phyloP scores from a whole-genome alignment of 2,797 vertebrate species.

The Silurus aristotelis region DNA sequence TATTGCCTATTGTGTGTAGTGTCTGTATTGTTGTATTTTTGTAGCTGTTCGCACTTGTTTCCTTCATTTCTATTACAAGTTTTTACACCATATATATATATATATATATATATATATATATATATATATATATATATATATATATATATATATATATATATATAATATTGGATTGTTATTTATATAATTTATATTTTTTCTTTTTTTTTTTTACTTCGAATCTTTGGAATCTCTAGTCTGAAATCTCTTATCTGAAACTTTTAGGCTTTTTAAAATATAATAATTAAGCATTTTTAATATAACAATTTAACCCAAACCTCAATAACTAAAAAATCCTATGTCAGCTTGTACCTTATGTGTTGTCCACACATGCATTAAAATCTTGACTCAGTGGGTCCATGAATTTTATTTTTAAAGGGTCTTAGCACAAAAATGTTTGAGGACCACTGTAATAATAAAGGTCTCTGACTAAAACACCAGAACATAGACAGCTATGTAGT shows the following conservation, averaged over 20 bases:
- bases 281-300: too few species aligned
- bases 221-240: too few species aligned
- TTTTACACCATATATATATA: not conserved
- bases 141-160: too few species aligned
- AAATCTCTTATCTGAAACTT: too few species aligned
- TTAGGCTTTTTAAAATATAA: too few species aligned
- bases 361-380: not conserved
- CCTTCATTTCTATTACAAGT: not conserved
- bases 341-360: not conserved
- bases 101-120: too few species aligned
- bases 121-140: too few species aligned
- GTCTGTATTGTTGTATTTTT: not conserved
- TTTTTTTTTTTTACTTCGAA: too few species aligned
- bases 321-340: not conserved
- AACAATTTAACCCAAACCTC: not conserved
- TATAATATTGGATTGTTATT: too few species aligned
- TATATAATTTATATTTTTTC: too few species aligned
- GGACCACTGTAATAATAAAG: not conserved
- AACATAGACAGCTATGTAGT: not conserved
- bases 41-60: not conserved
- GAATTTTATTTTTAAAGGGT: not conserved
- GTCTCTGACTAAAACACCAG: not conserved
- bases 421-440: not conserved
- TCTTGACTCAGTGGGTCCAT: not conserved
- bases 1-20: not conserved